Conservation (phyloP, 2,888 invertebrate genomes). For the Parasteatoda lunata region DNA sequence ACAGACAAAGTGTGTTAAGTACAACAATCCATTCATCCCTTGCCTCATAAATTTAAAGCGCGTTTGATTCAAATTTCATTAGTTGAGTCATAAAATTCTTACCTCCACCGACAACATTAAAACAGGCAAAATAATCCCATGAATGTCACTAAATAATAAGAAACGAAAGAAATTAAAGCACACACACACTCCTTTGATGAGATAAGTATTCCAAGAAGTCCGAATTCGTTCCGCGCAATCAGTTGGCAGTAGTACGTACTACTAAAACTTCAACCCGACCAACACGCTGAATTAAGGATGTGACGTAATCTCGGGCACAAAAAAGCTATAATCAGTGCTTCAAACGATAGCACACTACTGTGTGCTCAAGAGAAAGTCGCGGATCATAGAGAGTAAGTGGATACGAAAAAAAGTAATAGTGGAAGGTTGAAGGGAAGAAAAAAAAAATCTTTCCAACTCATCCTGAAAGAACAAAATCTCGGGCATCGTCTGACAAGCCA, state of each 20-base stretch:
- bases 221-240: constrained; percentile 1
- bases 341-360: background rate
- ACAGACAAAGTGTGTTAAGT: no score
- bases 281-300: constrained; percentile 1
- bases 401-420: background rate
- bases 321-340: constrained; percentile 1
- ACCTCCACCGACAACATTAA: constrained; percentile 7
- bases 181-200: background rate
- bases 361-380: background rate
- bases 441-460: background rate
- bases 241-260: background rate
- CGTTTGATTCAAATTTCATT: no score
- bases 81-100: background rate
- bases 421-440: no score
- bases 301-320: background rate
- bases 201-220: background rate
- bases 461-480: no score
- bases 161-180: background rate
- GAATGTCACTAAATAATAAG: background rate
- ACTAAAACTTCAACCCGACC: background rate
- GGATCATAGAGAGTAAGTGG: background rate
- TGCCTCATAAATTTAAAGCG: no score
- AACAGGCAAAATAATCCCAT: background rate
- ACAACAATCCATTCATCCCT: no score
- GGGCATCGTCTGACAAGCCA: background rate